Base-by-base conservation (phyloP, 2,113 vertebrate genomes). In the Indicator indicator region DNA sequence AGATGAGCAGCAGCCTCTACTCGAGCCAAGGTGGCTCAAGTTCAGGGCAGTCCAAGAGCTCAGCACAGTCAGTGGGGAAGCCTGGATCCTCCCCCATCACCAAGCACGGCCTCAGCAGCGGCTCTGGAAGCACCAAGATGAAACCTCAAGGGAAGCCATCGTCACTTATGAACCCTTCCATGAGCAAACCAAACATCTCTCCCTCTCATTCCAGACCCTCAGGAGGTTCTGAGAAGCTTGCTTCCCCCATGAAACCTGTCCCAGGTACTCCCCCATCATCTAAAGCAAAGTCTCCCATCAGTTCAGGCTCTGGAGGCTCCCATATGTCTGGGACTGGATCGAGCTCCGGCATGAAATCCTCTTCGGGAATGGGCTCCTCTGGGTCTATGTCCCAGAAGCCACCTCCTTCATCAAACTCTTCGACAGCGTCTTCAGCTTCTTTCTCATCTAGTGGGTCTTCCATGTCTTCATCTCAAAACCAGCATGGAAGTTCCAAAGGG, bases 261-360 rank as follows among this genome's bases (percentile, higher is more conserved):
- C 99, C 99, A 16, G 99, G 99, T 55, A 99, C 99, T 9, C 99
- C 99, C 19, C 99, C 99, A 1, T 99, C 99, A 3, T 99, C 99
- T 38, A 99, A 99, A 96, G 99, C 99, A 3, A 99, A 99, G 97
- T 99, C 99, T 1, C 99, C 99, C 28, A 99, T 99, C 97, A 99
- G 99, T 93, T 99, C 99, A 38, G 97, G 98, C 42, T 98, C 98
- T 15, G 98, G 99, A 87, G 97, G 98, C 58, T 98, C 98, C 62
- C 98, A 99, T 46, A 97, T 98, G 95, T 98, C 99, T 12, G 98
- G 98, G 72, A 93, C 96, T 1, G 96, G 98, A 11, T 98, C 98
- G 7, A 97, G 98, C 40, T 98, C 98, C 14, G 98, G 98, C 91
- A 99, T 99, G 80, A 99, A 99, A 62, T 99, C 99, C 0, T 98